Evolutionary conservation across 1,140 invertebrate genomes (phyloP), one percentile per base, ranked within the genome.

Genomic region (Drosophila sechellia): DNA sequence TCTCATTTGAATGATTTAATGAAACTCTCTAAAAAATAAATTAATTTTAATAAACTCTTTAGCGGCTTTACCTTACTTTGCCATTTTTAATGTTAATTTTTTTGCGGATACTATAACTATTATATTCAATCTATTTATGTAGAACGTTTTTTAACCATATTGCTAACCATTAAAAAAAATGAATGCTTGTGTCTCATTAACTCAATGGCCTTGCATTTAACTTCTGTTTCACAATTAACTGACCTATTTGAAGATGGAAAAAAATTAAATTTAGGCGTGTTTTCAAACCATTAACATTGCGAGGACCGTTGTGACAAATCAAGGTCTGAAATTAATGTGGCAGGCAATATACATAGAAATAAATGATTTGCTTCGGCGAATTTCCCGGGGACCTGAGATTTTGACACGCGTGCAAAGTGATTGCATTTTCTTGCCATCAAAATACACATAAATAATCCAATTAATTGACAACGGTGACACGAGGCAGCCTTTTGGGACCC

Each of bases 381-480:
- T 71, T 37, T 49, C 35, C 10, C 45, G 31, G 35, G 43, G 25
- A 31, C 37, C 25, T 35, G 37, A 42, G 31, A 59, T 40, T 78
- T 57, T 70, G 48, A 55, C 50, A 74, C 64, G 75, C 57, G 60
- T 45, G 68, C 46, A 56, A 75, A 76, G 55, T 53, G 43, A 70
- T 71, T 71, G 52, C 56, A 65, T 80, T 80, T 85, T 84, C 77
- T 84, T 85, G 46, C 72, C 73, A 48, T 60, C 59, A 63, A 85
- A 77, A 79, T 81, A 73, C 71, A 86, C 81, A 85, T 85, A 85
- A 71, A 87, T 85, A 87, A 85, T 85, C 74, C 83, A 85, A 85
- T 87, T 85, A 85, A 85, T 87, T 80, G 68, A 68, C 81, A 85
- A 78, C 77, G 76, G 71, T 74, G 65, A 81, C 78, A 76, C 56